A percentile compares a stretch with the other conserved stretches of the same genome.
Conservation (phyloP, 2,113 vertebrate genomes). For the Gallinago undulata region DNA sequence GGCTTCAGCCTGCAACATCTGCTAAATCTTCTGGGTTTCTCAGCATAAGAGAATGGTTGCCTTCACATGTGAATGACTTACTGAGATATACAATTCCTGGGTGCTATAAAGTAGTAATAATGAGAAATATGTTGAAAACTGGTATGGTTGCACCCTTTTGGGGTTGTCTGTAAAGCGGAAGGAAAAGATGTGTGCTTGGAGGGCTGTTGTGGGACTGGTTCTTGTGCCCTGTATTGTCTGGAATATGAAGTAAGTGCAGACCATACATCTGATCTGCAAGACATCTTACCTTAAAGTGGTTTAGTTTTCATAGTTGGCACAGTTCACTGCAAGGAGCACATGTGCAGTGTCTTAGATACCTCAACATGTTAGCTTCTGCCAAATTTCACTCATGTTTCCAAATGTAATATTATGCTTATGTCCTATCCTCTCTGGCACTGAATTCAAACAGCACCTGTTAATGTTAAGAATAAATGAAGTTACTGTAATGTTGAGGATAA, state of each 20-base stretch:
- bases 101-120: background rate
- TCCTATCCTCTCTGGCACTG: constrained; percentile 33
- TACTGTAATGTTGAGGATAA: constrained; percentile 46
- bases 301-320: constrained; percentile 39
- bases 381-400: constrained; percentile 63
- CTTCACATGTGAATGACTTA: background rate
- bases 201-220: background rate
- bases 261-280: background rate
- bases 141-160: background rate
- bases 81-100: background rate
- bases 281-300: constrained; percentile 20
- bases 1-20: background rate
- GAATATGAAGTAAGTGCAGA: background rate
- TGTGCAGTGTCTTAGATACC: constrained; percentile 41
- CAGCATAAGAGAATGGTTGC: background rate
- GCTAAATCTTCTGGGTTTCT: background rate
- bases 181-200: background rate
- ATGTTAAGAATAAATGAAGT: constrained; percentile 51
- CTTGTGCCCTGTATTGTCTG: background rate
- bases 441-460: constrained; percentile 57
- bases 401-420: constrained; percentile 66
- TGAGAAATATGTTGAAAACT: background rate
- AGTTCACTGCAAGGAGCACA: background rate
- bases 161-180: background rate
- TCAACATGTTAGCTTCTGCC: constrained; percentile 20